Evolutionary conservation across 2,888 invertebrate genomes (phyloP).

Genomic region (Tetramorium bicarinatum): DNA sequence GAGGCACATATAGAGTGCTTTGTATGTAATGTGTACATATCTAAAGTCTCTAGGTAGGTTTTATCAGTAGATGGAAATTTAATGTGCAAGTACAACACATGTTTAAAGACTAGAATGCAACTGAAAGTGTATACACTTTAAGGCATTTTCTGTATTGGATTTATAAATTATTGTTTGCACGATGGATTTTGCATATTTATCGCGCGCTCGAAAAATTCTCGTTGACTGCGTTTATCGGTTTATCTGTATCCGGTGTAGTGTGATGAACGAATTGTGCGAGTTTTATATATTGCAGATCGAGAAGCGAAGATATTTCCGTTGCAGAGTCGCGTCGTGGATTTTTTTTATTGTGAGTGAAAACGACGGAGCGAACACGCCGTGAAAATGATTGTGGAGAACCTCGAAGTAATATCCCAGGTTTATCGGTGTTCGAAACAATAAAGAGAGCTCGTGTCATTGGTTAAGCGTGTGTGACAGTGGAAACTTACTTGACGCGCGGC

Average conservation of each 20-base stretch:
- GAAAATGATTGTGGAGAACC: neutral
- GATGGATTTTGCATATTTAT: constrained; percentile 16
- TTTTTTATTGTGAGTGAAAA: neutral
- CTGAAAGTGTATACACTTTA: neutral
- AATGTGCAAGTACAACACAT: neutral
- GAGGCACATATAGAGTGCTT: neutral
- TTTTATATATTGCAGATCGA: neutral
- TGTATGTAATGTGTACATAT: neutral
- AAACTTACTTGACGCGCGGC: constrained; percentile 83
- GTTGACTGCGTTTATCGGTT: neutral
- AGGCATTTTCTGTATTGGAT: neutral
- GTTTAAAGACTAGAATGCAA: neutral
- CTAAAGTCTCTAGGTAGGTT: neutral
- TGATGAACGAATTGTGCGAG: neutral
- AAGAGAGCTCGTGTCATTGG: constrained; percentile 47
- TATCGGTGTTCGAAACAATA: constrained; percentile 35
- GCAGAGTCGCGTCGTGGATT: neutral
- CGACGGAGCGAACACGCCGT: neutral
- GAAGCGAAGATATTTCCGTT: constrained; percentile 6
- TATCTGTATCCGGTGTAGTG: neutral
- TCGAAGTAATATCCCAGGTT: constrained; percentile 69
- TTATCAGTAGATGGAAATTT: constrained; percentile 12
- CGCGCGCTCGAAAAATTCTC: neutral
- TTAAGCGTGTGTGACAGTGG: constrained; percentile 62
- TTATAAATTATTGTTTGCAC: constrained; percentile 5